Percentiles rank a stretch among this genome's conserved stretches.
Conservation (phyloP, 1,140 invertebrate species). For the Stenopsyche tienmushanensis region DNA sequence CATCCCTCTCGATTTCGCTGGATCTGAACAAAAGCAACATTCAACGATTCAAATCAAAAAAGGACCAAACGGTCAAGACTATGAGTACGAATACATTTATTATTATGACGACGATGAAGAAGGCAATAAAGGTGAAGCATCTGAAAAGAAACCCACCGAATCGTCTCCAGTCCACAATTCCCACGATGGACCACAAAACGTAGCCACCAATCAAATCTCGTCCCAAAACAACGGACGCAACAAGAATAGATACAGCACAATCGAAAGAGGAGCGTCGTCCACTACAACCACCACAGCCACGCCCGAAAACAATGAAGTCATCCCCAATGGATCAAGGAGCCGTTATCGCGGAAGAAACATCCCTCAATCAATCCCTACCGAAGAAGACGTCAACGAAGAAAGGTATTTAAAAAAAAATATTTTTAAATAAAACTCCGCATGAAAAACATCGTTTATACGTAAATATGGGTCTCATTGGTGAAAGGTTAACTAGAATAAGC, state of each 20-base stretch:
- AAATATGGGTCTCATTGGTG: no score
- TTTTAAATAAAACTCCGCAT: background rate
- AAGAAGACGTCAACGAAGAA: conserved; percentile 57
- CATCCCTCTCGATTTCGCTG: conserved; percentile 53
- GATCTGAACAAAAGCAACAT: conserved; percentile 58
- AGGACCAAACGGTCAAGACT: conserved; percentile 86
- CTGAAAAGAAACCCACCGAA: conserved; percentile 43
- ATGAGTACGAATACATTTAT: conserved; percentile 89
- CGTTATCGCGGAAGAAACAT: conserved; percentile 62
- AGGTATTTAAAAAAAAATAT: no score
- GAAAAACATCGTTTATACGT: background rate
- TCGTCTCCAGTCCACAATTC: conserved; percentile 50
- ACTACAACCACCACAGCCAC: conserved; percentile 47
- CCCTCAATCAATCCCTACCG: conserved; percentile 50
- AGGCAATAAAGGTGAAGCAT: conserved; percentile 43
- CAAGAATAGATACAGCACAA: conserved; percentile 67
- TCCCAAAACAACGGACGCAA: conserved; percentile 44
- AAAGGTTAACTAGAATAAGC: no score
- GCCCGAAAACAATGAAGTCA: conserved; percentile 66
- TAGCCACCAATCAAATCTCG: conserved; percentile 51
- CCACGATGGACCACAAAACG: conserved; percentile 61
- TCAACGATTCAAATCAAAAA: conserved; percentile 80
- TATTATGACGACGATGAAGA: conserved; percentile 82
- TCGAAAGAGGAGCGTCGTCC: conserved; percentile 61
- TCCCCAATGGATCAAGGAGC: conserved; percentile 57